Base-by-base conservation (phyloP, 2,888 invertebrate species). In the Chrysodeixis includens region DNA sequence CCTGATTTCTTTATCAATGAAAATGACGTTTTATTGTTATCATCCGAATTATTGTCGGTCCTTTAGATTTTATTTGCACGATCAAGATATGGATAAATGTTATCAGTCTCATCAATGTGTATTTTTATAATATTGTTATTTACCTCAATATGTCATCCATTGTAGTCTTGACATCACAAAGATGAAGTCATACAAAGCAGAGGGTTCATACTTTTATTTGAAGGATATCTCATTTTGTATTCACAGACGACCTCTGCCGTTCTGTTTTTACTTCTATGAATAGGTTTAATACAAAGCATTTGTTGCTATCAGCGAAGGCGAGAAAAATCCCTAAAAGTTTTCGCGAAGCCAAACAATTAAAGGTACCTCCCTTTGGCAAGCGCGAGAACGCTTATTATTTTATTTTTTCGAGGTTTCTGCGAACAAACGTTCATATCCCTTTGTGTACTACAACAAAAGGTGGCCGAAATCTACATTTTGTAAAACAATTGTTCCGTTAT, bases 381-480 rank as follows among this genome's bases (percentile, higher is more conserved):
- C 46, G 20, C 46, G 18, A 18, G 30, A 52, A 53, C 46, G 40
- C 52, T 61, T 26, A 46, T 53, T 26, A 56, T 56, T 61, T 12
- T 22, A 46, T 62, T 66, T 67, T 74, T 70, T 64, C 26, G 58
- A 51, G 61, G 56, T 61, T 59, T 51, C 66, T 18, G 22, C 20
- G 51, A 57, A 74, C 58, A 71, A 75, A 67, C 62, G 74, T 65
- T 74, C 40, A 6, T n/a, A 32, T 54, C 40, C 57, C 71, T 75
- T 74, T 75, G 67, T 74, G 54, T 62, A 51, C 2, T 32, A 40
- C 35, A 74, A 74, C 75, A 74, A 75, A 62, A 67, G 71, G 40
- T 53, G 46, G 59, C 49, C 30, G 49, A 60, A 52, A 55, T 64
- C 59, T 30, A 62, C 10, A 54, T 55, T 71, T 64, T 62, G 56